Evolutionary conservation across 2,888 invertebrate species (phyloP), one percentile per base, ranked within the genome.

Genomic region (Amphipoea oculea): DNA sequence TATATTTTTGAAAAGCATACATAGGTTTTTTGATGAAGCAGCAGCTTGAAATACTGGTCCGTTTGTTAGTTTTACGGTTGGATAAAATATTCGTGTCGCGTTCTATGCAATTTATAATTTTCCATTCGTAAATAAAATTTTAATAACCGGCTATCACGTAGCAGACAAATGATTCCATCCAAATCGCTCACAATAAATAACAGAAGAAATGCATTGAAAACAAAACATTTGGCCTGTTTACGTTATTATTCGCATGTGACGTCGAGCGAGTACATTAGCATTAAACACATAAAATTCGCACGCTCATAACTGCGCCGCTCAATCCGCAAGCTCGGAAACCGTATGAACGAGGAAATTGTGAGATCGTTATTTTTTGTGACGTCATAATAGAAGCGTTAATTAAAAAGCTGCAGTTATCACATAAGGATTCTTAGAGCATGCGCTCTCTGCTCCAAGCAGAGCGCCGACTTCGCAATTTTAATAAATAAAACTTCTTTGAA

Each of bases 351-450:
- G 91, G 93, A 92, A 91, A 82, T 73, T 89, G 92, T 89, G 89
- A 89, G 88, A 87, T 90, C 90, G 88, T 92, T 92, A 89, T 90
- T 92, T 93, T 89, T 94, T 94, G 92, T 91, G 88, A 91, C 88
- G 89, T 91, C 89, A 92, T 93, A 91, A 93, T 92, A 93, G 91
- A 90, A 90, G 90, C 89, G 89, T 94, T 95, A 95, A 95, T 95
- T 95, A 95, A 95, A 95, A 95, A 94, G 92, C 94, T 93, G 92
- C 92, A 93, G 92, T 93, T 93, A 86, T 85, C 84, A 72, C 75
- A 73, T 81, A 79, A 93, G 93, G 92, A 91, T 93, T 92, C 92
- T 88, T 88, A 83, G 88, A 86, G 91, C 90, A 73, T 82, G 76
- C 65, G 66, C 72, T 78, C 68, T 67, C 42, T 36, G 54, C 40